Evolutionary conservation across 2,113 vertebrate species (phyloP).

Genomic region (Egretta garzetta): DNA sequence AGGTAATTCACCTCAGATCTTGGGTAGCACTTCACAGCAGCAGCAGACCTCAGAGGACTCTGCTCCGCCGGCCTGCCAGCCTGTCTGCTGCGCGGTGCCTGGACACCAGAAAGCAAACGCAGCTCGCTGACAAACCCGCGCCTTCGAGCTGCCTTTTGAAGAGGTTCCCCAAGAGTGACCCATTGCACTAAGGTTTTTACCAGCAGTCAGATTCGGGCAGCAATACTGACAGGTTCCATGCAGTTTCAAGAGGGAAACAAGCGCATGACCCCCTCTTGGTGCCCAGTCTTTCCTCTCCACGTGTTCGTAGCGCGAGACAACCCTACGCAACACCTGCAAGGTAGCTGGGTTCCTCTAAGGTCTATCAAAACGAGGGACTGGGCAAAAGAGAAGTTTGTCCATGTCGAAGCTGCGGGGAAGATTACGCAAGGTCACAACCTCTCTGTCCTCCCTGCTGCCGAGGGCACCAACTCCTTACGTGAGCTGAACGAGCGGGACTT

Average conservation of each 20-base stretch:
- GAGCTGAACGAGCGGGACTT: too few relatives aligned
- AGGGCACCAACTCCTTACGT: fast-evolving
- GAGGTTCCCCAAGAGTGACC: neutral
- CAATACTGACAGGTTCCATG: fast-evolving
- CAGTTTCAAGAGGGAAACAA: fast-evolving
- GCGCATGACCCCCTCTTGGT: fast-evolving
- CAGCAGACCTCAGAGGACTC: too few relatives aligned
- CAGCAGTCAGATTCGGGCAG: fast-evolving
- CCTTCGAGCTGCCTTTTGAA: neutral
- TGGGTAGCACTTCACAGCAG: fast-evolving
- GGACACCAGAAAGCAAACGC: too few relatives aligned
- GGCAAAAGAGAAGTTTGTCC: neutral
- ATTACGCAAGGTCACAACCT: fast-evolving
- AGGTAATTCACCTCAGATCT: neutral
- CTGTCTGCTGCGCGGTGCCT: too few relatives aligned
- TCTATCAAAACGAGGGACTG: neutral
- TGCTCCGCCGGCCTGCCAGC: neutral
- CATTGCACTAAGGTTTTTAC: fast-evolving
- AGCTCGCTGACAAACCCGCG: neutral
- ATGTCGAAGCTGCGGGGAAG: neutral
- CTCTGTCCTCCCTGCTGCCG: neutral
- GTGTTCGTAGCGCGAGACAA: fast-evolving
- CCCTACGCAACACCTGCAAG: neutral
- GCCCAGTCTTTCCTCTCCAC: neutral
- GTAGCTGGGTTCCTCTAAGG: neutral